A percentile compares a stretch with the other conserved stretches of the same genome.
Conservation (phyloP, 2,113 vertebrate genomes). For the Macquaria ambigua region DNA sequence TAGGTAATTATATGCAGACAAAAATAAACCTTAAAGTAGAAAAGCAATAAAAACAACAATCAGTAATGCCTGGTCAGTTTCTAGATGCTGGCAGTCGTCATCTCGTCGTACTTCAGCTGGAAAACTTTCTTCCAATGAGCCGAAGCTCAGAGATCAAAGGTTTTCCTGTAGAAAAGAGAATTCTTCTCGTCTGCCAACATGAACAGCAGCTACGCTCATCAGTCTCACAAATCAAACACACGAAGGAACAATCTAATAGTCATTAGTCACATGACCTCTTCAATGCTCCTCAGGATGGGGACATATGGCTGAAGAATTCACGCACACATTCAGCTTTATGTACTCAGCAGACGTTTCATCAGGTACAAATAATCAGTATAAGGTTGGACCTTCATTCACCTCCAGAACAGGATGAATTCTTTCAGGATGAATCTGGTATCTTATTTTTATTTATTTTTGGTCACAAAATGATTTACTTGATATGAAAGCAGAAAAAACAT, state of each 20-base stretch:
- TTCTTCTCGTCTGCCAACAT: constrained; percentile 35
- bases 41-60: constrained; percentile 53
- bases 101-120: constrained; percentile 16
- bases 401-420: not conserved
- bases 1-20: constrained; percentile 29
- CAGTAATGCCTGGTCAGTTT: constrained; percentile 12
- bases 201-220: constrained; percentile 62
- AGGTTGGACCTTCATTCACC: not conserved
- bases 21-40: constrained; percentile 29
- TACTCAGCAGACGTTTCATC: constrained; percentile 6
- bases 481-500: not conserved
- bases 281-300: not conserved
- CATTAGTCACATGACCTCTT: constrained; percentile 23
- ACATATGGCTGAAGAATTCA: not conserved
- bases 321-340: not conserved
- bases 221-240: constrained; percentile 35
- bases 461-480: not conserved
- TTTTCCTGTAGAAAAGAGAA: constrained; percentile 30
- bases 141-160: constrained; percentile 38
- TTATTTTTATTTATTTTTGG: not conserved
- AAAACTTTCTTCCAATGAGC: constrained; percentile 43
- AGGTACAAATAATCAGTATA: not conserved
- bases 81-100: not conserved
- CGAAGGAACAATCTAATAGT: constrained; percentile 32
- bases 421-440: not conserved